phyloP scores from a whole-genome alignment of 2,113 vertebrate genomes.

The Syngnathoides biaculeatus region DNA sequence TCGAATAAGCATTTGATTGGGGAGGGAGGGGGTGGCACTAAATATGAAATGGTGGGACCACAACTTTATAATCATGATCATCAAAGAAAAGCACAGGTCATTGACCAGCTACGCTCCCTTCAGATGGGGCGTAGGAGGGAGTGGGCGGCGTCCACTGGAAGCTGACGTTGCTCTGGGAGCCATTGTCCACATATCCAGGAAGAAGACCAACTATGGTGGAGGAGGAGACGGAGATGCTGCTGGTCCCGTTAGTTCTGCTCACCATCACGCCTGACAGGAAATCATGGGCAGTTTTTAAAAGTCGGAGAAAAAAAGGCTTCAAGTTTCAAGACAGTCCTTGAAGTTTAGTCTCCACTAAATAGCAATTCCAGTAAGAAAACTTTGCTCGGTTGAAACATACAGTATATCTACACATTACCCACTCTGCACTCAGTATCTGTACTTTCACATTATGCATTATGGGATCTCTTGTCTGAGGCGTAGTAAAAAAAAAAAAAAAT shows the following conservation, averaged over 20 bases:
- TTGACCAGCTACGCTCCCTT: slow-evolving; percentile 64
- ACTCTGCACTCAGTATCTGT: neutral
- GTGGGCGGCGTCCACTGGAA: slow-evolving; percentile 72
- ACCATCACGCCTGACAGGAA: slow-evolving; percentile 27
- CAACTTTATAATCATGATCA: neutral
- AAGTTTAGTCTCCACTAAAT: neutral
- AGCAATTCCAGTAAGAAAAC: too few relatives aligned
- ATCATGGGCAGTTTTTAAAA: too few relatives aligned
- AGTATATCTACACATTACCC: too few relatives aligned
- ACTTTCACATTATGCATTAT: neutral
- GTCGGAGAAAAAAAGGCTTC: too few relatives aligned
- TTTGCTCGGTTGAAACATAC: too few relatives aligned
- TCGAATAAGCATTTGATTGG: slow-evolving; percentile 74
- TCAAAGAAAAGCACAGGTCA: slow-evolving; percentile 25
- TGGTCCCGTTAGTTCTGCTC: slow-evolving; percentile 14
- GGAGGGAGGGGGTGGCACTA: neutral
- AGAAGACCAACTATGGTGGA: slow-evolving; percentile 36
- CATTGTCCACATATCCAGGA: slow-evolving; percentile 76
- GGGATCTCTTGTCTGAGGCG: neutral
- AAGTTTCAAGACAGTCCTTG: neutral
- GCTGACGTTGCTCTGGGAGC: slow-evolving; percentile 85
- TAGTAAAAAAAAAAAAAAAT: neutral
- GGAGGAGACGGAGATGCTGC: slow-evolving; percentile 31
- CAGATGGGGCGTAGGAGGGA: slow-evolving; percentile 67
- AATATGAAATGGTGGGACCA: neutral